Conservation (phyloP, 2,797 vertebrate genomes). For the Brotula barbata region DNA sequence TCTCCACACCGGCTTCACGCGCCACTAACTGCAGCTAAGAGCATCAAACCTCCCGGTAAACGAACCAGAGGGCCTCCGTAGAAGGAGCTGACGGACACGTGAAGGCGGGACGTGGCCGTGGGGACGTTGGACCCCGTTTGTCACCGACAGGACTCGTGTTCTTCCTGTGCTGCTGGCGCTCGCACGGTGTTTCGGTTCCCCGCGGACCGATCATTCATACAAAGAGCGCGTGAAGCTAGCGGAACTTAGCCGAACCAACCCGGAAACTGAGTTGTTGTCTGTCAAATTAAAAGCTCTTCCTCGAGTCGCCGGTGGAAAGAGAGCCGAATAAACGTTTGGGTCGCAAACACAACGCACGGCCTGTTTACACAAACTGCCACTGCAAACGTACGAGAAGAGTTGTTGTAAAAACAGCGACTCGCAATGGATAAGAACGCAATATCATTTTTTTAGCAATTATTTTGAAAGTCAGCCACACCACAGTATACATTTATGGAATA, state of each 20-base stretch:
- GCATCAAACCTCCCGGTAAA: slow-evolving; percentile 55
- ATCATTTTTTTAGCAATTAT: slow-evolving; percentile 32
- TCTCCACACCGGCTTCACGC: slow-evolving; percentile 35
- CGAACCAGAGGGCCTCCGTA: slow-evolving; percentile 12
- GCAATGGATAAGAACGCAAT: no score
- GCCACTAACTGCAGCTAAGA: slow-evolving; percentile 28
- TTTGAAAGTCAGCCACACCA: slow-evolving; percentile 15
- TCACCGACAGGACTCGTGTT: slow-evolving; percentile 38
- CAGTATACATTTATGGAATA: not conserved
- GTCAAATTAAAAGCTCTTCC: slow-evolving; percentile 39
- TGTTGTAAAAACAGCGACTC: no score
- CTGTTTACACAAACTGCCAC: no score
- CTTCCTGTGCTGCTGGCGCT: slow-evolving; percentile 18
- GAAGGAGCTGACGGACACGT: slow-evolving; percentile 1
- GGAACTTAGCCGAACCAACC: accelerated
- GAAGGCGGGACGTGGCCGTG: not conserved
- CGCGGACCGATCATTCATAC: slow-evolving; percentile 71
- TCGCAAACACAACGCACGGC: no score
- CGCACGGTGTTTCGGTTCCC: slow-evolving; percentile 54
- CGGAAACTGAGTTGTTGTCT: not conserved
- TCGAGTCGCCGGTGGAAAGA: not conserved
- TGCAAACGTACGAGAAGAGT: no score
- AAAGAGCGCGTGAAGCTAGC: slow-evolving; percentile 65
- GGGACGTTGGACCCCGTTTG: no score
- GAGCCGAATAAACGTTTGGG: no score